Conservation (phyloP, 2,113 vertebrate species). For the Nanorana parkeri region DNA sequence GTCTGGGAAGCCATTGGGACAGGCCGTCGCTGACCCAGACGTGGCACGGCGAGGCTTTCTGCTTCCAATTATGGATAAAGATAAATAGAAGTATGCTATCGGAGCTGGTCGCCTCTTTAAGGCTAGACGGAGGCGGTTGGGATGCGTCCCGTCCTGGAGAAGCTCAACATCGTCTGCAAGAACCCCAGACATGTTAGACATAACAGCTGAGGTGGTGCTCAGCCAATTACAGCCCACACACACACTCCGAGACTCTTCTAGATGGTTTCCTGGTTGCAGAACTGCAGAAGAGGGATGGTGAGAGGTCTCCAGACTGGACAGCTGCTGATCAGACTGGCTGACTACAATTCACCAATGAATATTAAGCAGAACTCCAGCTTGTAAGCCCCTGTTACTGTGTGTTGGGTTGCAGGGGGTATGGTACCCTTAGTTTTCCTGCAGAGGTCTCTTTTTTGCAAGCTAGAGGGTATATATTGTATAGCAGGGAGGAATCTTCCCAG, state of each 20-base stretch:
- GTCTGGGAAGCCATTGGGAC: background rate
- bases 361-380: too few relatives aligned
- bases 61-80: background rate
- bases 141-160: constrained; percentile 1
- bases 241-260: background rate
- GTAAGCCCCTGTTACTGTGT: too few relatives aligned
- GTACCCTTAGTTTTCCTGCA: too few relatives aligned
- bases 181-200: background rate
- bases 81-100: background rate
- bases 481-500: too few relatives aligned
- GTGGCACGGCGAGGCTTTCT: background rate
- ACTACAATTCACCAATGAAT: background rate
- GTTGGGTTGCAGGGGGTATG: too few relatives aligned
- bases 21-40: background rate
- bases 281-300: background rate
- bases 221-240: constrained; percentile 21
- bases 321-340: background rate
- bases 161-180: background rate
- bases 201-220: constrained; percentile 17
- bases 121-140: background rate
- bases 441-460: too few relatives aligned
- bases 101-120: background rate
- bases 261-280: background rate
- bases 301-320: background rate
- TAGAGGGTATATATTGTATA: too few relatives aligned